These are phyloP conservation scores for Saguinus midas DNA, from an alignment of 2,113 vertebrate species.

Conservation along the genomic window DNA sequence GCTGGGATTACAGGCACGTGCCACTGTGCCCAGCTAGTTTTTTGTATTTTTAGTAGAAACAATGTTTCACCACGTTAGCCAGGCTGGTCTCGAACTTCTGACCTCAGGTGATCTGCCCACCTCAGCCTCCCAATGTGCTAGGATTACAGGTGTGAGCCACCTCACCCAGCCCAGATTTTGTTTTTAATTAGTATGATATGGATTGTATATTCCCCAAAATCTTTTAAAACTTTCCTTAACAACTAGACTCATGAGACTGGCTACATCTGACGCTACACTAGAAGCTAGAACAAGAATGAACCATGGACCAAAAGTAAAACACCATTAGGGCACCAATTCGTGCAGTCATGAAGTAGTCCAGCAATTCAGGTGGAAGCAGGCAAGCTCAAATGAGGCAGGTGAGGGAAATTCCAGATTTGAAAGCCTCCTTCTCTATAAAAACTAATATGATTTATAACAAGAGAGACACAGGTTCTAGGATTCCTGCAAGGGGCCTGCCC, in stretches of 20 bases:
- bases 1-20: too few species aligned
- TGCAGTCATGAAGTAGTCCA: not conserved
- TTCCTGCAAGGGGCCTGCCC: not conserved
- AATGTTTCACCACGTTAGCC: too few species aligned
- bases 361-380: not conserved
- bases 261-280: not conserved
- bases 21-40: too few species aligned
- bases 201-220: not conserved
- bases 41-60: too few species aligned
- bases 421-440: not conserved
- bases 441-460: not conserved
- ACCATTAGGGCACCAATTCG: rapidly evolving
- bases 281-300: too few species aligned
- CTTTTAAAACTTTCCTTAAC: not conserved
- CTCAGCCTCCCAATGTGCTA: too few species aligned
- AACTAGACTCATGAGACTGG: not conserved
- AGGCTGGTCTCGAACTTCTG: too few species aligned
- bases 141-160: too few species aligned
- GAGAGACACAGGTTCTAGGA: not conserved
- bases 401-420: not conserved
- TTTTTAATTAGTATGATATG: not conserved
- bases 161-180: too few species aligned
- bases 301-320: not conserved
- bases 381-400: not conserved
- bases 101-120: too few species aligned